Percentiles rank a stretch among this genome's conserved stretches.
phyloP scores from a whole-genome alignment of 2,113 vertebrate genomes.

The Urocolius indicus region DNA sequence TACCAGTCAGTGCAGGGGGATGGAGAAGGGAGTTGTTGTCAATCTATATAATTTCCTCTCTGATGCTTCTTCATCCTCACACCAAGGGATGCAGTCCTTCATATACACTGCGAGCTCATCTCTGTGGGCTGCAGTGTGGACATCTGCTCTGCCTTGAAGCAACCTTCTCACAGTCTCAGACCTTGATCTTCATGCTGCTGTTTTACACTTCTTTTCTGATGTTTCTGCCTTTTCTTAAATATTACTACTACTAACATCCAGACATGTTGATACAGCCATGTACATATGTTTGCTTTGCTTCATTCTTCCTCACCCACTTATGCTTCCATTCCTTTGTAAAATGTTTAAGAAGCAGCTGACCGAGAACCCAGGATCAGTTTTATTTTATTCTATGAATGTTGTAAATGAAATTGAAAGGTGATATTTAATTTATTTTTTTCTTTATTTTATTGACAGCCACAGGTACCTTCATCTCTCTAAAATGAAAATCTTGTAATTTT shows the following conservation, averaged over 20 bases:
- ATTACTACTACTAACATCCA: not conserved
- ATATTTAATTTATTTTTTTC: not conserved
- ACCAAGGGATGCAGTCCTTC: rapidly evolving
- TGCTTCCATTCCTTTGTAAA: not conserved
- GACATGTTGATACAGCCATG: not conserved
- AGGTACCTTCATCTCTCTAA: not conserved
- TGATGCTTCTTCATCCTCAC: not conserved
- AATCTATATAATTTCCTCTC: not conserved
- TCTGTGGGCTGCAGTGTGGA: rapidly evolving
- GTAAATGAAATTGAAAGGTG: not conserved
- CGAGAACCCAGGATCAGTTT: not conserved
- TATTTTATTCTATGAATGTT: not conserved
- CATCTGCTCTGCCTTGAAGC: not conserved
- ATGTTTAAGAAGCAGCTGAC: not conserved
- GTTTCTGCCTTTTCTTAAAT: not conserved
- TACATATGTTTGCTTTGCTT: not conserved
- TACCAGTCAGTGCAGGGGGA: rapidly evolving
- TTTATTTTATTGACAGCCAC: not conserved
- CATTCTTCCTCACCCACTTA: not conserved
- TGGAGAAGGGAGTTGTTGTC: not conserved
- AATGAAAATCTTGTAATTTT: not conserved
- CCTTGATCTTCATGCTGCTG: not conserved
- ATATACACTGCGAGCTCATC: rapidly evolving
- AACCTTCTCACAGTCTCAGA: not conserved
- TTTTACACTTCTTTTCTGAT: not conserved